Evolutionary conservation across 2,797 vertebrate genomes (phyloP).

Genomic region (Esox lucius): DNA sequence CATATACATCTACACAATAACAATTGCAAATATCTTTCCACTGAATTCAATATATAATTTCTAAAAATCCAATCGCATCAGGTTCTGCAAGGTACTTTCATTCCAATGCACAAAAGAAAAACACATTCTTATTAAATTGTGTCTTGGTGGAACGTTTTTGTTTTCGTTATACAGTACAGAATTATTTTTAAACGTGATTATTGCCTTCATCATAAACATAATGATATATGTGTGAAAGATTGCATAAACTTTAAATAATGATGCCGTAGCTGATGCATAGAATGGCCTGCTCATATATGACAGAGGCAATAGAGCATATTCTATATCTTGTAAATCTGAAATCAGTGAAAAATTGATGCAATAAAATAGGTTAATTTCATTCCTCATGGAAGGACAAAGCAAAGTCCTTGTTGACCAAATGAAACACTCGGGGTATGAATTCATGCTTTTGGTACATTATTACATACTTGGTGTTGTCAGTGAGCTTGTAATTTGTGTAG

Average conservation of each 20-base stretch:
- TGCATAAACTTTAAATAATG: constrained; percentile 20
- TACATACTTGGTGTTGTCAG: constrained; percentile 29
- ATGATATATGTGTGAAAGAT: not conserved
- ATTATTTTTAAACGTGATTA: constrained; percentile 12
- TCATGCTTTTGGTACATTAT: constrained; percentile 18
- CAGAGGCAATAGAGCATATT: not conserved
- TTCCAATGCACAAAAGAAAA: constrained; percentile 47
- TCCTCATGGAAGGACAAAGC: constrained; percentile 21
- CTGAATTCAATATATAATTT: constrained; percentile 35
- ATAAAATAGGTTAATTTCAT: not conserved
- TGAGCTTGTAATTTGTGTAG: not conserved
- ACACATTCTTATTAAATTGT: constrained; percentile 3
- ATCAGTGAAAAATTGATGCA: not conserved
- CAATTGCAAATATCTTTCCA: constrained; percentile 39
- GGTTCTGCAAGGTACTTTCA: constrained; percentile 57
- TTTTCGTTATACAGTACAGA: not conserved
- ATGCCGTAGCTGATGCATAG: constrained; percentile 27
- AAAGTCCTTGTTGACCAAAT: constrained; percentile 30
- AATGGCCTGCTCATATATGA: not conserved
- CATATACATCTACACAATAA: constrained; percentile 52
- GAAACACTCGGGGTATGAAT: not conserved
- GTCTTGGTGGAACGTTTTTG: not conserved
- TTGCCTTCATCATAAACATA: constrained; percentile 10
- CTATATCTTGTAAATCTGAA: not conserved
- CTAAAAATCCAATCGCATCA: not conserved